Conservation (phyloP, 2,113 vertebrate genomes). For the Pongo pygmaeus region DNA sequence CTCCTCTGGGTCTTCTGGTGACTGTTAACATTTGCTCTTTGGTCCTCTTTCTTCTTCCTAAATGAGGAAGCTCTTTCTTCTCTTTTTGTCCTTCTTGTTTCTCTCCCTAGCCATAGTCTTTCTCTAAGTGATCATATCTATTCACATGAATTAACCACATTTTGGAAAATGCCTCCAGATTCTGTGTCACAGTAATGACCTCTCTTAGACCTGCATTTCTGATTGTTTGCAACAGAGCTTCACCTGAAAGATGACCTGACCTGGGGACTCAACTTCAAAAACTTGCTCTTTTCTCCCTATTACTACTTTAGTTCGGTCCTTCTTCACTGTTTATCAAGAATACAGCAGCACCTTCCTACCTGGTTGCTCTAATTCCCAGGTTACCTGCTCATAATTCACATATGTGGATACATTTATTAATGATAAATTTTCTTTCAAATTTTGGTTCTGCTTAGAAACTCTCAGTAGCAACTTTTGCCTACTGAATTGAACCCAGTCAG, state of each 20-base stretch:
- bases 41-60: neutral
- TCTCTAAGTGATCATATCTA: neutral
- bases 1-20: neutral
- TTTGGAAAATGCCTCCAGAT: constrained; percentile 4
- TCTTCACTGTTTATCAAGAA: neutral
- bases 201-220: neutral
- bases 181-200: neutral
- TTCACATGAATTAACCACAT: neutral
- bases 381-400: neutral
- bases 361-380: neutral
- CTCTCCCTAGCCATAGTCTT: neutral
- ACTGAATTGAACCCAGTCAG: neutral
- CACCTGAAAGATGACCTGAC: neutral
- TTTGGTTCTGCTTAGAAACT: neutral
- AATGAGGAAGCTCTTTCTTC: neutral
- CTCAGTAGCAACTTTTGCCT: neutral
- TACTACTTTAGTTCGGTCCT: neutral
- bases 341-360: neutral
- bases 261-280: neutral
- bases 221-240: neutral
- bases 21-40: neutral
- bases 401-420: neutral
- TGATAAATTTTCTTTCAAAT: neutral
- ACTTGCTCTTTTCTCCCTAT: neutral
- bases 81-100: neutral